Conservation (phyloP, 2,888 invertebrate genomes). For the Syrista parreyssii region DNA sequence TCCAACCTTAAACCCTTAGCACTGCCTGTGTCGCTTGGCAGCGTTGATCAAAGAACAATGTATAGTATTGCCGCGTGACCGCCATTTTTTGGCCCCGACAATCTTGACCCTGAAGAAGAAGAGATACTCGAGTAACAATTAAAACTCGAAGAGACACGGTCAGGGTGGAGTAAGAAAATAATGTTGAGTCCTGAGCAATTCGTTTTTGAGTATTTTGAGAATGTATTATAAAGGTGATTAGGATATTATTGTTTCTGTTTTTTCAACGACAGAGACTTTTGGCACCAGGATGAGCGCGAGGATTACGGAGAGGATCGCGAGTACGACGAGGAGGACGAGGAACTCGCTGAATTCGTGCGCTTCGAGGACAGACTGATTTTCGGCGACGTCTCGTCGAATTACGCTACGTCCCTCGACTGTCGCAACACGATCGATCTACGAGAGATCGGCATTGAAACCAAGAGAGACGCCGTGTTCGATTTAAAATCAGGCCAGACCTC, state of each 20-base stretch:
- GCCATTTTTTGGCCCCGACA: conserved; percentile 30
- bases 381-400: conserved; percentile 52
- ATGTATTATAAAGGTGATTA: too few relatives aligned
- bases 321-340: conserved; percentile 47
- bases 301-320: conserved; percentile 55
- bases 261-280: conserved; percentile 36
- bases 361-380: conserved; percentile 58
- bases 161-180: too few relatives aligned
- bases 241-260: not conserved
- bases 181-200: too few relatives aligned
- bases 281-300: conserved; percentile 51
- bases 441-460: conserved; percentile 59
- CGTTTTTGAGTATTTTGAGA: too few relatives aligned
- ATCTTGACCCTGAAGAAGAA: conserved; percentile 36
- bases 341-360: conserved; percentile 48
- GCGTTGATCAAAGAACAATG: conserved; percentile 7
- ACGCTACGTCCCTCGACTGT: conserved; percentile 54
- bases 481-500: conserved; percentile 50
- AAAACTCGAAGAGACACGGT: too few relatives aligned
- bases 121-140: too few relatives aligned
- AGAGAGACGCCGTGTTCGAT: conserved; percentile 52
- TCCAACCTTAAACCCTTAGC: conserved; percentile 1
- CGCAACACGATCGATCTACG: conserved; percentile 61
- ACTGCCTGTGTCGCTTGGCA: conserved; percentile 32
- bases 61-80: conserved; percentile 24